Base-by-base conservation (phyloP, 2,888 invertebrate species). In the Cantharis flavilabris region DNA sequence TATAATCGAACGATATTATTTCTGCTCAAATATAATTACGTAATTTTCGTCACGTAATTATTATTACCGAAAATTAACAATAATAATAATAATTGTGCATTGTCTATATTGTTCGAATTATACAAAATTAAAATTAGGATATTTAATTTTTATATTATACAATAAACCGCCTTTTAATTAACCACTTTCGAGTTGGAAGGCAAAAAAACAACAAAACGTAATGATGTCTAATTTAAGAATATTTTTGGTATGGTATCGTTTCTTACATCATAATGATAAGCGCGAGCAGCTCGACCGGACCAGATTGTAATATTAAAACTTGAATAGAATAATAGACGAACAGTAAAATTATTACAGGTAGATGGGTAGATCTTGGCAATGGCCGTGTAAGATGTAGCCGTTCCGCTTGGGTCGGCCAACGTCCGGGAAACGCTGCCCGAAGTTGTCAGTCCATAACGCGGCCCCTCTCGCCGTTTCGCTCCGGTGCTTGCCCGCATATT, bases 401-500 rank as follows among this genome's bases (percentile, higher is more conserved):
- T 86, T 85, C 84, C 84, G 86, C 85, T 84, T 85, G 83, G 83
- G 78, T 83, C 84, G 82, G 81, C 83, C 79, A 81, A 84, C 84
- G 85, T 85, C 86, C 85, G 86, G 86, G 85, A 86, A 85, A 83
- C 85, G 83, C 82, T 79, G 82, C 82, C 80, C 79, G 82, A 79
- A 85, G 84, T 85, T 84, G 85, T 83, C 84, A 83, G 85, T 82
- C 85, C 86, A 84, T 84, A 84, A 86, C 85, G 83, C 72, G 81
- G 78, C 77, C 83, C 81, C 80, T 82, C 83, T 82, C 81, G 71
- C 78, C 78, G 83, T 82, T 81, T 73, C 80, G 82, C 81, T 78
- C 76, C 81, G 82, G 77, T 78, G 81, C 79, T 70, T 77, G 76
- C 80, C 81, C 79, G 80, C 82, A 81, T 82, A 73, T 67, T 76